phyloP scores from a whole-genome alignment of 2,797 vertebrate genomes.

The Spinibarbus caldwelli region DNA sequence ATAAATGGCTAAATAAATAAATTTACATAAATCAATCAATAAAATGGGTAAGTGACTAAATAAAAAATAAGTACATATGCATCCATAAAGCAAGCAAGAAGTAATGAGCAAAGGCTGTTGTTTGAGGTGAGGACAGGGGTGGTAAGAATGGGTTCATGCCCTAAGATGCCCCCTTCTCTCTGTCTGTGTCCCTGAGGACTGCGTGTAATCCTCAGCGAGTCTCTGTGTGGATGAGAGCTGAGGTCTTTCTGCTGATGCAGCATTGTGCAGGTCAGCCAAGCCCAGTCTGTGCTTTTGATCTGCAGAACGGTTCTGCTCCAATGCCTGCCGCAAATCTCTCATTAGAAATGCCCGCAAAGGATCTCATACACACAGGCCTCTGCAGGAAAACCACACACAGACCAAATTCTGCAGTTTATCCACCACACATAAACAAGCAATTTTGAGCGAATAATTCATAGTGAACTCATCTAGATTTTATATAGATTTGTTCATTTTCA shows the following conservation, averaged over 20 bases:
- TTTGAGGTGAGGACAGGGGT: constrained; percentile 23
- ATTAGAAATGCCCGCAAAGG: constrained; percentile 18
- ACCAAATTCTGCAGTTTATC: not conserved
- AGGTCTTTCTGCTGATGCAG: constrained; percentile 56
- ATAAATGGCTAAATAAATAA: too few species aligned
- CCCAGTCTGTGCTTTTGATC: constrained; percentile 49
- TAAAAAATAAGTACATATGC: not conserved
- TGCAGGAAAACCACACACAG: constrained; percentile 1
- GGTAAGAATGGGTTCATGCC: constrained; percentile 19
- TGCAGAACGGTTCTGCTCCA: constrained; percentile 71
- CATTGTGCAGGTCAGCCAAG: constrained; percentile 45
- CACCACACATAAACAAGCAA: not conserved
- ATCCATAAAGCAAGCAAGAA: not conserved
- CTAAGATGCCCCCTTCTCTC: constrained; percentile 7
- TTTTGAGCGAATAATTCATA: not conserved
- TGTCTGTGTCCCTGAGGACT: constrained; percentile 15
- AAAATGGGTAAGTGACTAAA: not conserved
- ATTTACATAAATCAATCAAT: not conserved
- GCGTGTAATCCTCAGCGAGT: constrained; percentile 43
- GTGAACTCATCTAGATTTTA: not conserved
- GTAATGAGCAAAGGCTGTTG: not conserved
- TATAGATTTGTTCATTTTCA: not conserved
- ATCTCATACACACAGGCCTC: constrained; percentile 11
- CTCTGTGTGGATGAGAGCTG: constrained; percentile 22
- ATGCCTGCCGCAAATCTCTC: constrained; percentile 64